phyloP scores from a whole-genome alignment of 2,888 invertebrate genomes.

The Cylloceria caligata region DNA sequence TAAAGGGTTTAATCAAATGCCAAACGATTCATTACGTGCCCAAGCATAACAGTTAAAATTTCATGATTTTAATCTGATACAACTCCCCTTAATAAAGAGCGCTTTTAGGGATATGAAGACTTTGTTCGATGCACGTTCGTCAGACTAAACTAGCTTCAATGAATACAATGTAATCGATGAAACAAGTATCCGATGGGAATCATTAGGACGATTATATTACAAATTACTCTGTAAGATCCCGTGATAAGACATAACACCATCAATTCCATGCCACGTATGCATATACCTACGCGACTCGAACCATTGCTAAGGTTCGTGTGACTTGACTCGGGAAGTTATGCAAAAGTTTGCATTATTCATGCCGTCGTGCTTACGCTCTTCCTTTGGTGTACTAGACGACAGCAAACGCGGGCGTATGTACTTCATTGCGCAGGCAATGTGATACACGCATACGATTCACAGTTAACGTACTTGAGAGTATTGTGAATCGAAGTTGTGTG shows the following conservation, averaged over 20 bases:
- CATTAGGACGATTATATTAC: slow-evolving; percentile 25
- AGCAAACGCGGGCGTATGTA: neutral
- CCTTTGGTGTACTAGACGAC: slow-evolving; percentile 19
- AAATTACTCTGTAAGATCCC: slow-evolving; percentile 37
- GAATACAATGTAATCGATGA: neutral
- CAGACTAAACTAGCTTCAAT: neutral
- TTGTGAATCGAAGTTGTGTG: neutral
- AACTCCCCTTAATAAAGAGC: too few relatives aligned
- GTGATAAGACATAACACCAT: slow-evolving; percentile 45
- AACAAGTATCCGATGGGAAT: slow-evolving; percentile 27
- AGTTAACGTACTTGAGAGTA: neutral
- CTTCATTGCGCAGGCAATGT: slow-evolving; percentile 15
- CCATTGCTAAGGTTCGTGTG: slow-evolving; percentile 30
- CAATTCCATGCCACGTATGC: slow-evolving; percentile 28
- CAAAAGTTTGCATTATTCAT: slow-evolving; percentile 31
- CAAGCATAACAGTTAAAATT: too few relatives aligned
- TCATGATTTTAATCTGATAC: too few relatives aligned
- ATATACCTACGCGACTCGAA: slow-evolving; percentile 30
- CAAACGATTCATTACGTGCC: too few relatives aligned
- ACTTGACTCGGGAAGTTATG: slow-evolving; percentile 37
- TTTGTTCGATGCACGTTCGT: neutral
- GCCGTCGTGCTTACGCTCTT: slow-evolving; percentile 24
- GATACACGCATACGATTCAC: neutral
- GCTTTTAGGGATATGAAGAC: neutral
- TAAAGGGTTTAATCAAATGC: too few relatives aligned